Percentiles rank a stretch among this genome's conserved stretches.
Evolutionary conservation across 2,888 invertebrate species (phyloP).

Genomic region (Noctua janthe): DNA sequence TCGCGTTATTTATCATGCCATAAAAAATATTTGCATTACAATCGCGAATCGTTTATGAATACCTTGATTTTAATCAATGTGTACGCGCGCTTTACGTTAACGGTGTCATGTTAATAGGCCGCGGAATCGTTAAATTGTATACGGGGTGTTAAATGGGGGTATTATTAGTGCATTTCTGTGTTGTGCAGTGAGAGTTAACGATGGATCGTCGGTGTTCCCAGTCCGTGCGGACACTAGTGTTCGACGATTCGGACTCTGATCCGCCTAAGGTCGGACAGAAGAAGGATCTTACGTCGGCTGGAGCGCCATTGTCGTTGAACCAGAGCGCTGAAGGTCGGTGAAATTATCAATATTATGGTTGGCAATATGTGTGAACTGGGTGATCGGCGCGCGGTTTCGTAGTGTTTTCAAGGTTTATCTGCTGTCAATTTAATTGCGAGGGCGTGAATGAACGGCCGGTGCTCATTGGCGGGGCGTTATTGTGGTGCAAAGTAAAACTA

Average conservation of each 20-base stretch:
- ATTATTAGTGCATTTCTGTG: slow-evolving; percentile 83
- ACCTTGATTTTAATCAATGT: slow-evolving; percentile 66
- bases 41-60: slow-evolving; percentile 58
- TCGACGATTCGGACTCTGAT: slow-evolving; percentile 93
- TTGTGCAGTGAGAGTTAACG: slow-evolving; percentile 83
- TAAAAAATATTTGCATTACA: slow-evolving; percentile 74
- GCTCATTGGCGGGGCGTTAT: slow-evolving; percentile 55
- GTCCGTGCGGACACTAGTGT: slow-evolving; percentile 94
- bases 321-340: slow-evolving; percentile 87
- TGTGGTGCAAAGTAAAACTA: slow-evolving; percentile 55
- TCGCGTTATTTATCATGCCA: slow-evolving; percentile 82
- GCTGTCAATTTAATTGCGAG: slow-evolving; percentile 80
- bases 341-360: slow-evolving; percentile 67
- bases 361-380: slow-evolving; percentile 70
- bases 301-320: slow-evolving; percentile 83
- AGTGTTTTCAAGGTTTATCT: slow-evolving; percentile 85
- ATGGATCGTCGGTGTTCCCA: slow-evolving; percentile 92
- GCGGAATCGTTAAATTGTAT: slow-evolving; percentile 67
- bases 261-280: slow-evolving; percentile 84
- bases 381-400: slow-evolving; percentile 68
- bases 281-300: slow-evolving; percentile 82
- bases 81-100: slow-evolving; percentile 58
- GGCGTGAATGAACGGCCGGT: slow-evolving; percentile 76
- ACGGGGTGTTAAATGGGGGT: slow-evolving; percentile 84
- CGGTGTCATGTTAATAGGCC: slow-evolving; percentile 74